phyloP scores from a whole-genome alignment of 2,113 vertebrate species.

The Emberiza fucata region DNA sequence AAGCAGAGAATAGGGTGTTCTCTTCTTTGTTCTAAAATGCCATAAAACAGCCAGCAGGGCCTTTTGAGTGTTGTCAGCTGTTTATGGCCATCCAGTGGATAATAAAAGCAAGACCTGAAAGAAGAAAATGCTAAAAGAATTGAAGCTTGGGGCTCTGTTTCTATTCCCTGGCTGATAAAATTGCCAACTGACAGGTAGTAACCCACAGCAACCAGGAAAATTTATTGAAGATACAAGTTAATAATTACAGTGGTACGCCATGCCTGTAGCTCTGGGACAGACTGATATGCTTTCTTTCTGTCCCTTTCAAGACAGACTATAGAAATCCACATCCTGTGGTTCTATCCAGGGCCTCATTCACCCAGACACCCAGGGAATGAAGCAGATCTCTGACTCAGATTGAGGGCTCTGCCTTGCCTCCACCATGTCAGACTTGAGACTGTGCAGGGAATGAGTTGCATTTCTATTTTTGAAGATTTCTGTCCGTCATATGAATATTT shows the following conservation, averaged over 20 bases:
- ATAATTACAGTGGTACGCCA: not conserved
- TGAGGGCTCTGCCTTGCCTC: not conserved
- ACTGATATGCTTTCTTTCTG: not conserved
- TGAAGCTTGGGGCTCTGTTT: not conserved
- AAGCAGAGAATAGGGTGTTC: not conserved
- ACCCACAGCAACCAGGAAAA: not conserved
- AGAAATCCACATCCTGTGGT: not conserved
- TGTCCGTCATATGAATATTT: not conserved
- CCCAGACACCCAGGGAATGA: not conserved
- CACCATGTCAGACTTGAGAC: not conserved
- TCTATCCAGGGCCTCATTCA: not conserved
- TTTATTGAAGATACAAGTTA: not conserved
- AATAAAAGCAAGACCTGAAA: constrained; percentile 2
- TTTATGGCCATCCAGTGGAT: not conserved
- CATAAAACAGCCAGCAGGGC: not conserved
- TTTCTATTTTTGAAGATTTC: not conserved
- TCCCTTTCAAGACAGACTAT: not conserved
- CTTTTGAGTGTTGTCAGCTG: not conserved
- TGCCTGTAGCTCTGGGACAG: not conserved
- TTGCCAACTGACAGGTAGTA: not conserved
- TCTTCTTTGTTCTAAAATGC: not conserved
- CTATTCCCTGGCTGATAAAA: not conserved
- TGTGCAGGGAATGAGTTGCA: not conserved
- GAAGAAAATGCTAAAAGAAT: not conserved
- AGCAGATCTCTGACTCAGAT: not conserved